These are phyloP conservation scores for Rhea americana DNA, from an alignment of 2,113 vertebrate genomes.

Conservation along the genomic window DNA sequence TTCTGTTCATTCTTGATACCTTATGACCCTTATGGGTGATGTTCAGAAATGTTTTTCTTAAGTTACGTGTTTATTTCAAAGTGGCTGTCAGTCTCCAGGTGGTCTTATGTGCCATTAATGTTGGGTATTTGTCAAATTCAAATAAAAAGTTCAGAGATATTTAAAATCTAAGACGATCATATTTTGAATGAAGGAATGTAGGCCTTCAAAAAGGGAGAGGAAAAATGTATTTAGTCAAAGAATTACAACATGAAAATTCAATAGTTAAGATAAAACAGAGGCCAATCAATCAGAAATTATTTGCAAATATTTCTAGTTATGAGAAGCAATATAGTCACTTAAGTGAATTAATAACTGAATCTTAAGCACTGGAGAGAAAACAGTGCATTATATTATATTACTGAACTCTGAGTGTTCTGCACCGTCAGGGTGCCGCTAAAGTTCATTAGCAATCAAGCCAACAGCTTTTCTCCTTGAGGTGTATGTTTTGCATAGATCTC, in stretches of 20 bases:
- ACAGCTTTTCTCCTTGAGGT: background rate
- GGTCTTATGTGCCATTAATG: background rate
- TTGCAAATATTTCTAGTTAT: background rate
- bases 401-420: background rate
- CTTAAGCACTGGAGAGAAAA: background rate
- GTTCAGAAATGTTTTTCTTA: background rate
- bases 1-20: background rate
- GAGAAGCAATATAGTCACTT: background rate
- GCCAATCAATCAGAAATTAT: background rate
- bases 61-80: background rate
- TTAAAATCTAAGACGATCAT: background rate
- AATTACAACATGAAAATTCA: background rate
- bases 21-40: background rate
- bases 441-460: background rate
- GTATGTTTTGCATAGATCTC: background rate
- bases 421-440: background rate
- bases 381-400: background rate
- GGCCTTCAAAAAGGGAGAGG: background rate
- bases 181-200: background rate
- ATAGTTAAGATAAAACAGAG: background rate
- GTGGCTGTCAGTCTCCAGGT: background rate
- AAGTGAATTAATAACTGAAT: background rate
- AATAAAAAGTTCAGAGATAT: background rate
- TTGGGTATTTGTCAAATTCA: background rate
- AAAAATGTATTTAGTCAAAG: background rate